These are phyloP conservation scores for Nettapus auritus DNA, from an alignment of 2,113 vertebrate species.

Conservation along the genomic window DNA sequence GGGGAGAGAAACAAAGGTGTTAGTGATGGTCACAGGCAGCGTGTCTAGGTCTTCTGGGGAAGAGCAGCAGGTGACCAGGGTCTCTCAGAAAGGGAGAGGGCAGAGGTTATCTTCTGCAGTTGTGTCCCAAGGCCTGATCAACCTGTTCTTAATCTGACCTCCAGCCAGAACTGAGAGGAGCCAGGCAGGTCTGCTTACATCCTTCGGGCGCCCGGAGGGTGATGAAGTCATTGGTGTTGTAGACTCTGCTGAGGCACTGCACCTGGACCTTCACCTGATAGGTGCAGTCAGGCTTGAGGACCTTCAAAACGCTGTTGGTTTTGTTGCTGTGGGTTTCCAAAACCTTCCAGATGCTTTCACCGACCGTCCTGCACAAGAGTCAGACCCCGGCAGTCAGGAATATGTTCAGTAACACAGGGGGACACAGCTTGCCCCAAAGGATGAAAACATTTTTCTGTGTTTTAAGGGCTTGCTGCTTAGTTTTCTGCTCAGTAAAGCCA, in stretches of 20 bases:
- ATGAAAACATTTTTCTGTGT: not conserved
- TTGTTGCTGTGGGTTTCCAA: slow-evolving; percentile 96
- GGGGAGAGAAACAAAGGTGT: not conserved
- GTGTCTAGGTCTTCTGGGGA: accelerated
- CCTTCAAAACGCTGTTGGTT: slow-evolving; percentile 83
- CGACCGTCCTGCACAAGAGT: slow-evolving; percentile 79
- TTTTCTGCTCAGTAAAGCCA: not conserved
- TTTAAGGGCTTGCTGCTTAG: not conserved
- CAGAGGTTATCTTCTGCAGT: not conserved
- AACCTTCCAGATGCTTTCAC: slow-evolving; percentile 86
- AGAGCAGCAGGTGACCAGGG: not conserved
- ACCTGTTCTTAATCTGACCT: not conserved
- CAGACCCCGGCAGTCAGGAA: not conserved
- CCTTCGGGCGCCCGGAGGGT: slow-evolving; percentile 91
- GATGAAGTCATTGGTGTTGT: slow-evolving; percentile 91
- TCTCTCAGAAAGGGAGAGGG: not conserved
- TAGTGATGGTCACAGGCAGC: accelerated
- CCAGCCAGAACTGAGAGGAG: not conserved
- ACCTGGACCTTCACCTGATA: slow-evolving; percentile 96
- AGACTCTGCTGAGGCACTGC: slow-evolving; percentile 89
- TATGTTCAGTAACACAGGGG: not conserved
- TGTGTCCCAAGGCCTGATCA: not conserved
- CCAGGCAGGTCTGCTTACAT: slow-evolving; percentile 79
- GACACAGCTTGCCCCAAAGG: too few species aligned
- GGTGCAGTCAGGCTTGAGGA: slow-evolving; percentile 91